Percentiles rank a stretch among this genome's conserved stretches.
These are phyloP conservation scores for Dasypogon diadema DNA, from an alignment of 2,888 invertebrate genomes.

Conservation along the genomic window DNA sequence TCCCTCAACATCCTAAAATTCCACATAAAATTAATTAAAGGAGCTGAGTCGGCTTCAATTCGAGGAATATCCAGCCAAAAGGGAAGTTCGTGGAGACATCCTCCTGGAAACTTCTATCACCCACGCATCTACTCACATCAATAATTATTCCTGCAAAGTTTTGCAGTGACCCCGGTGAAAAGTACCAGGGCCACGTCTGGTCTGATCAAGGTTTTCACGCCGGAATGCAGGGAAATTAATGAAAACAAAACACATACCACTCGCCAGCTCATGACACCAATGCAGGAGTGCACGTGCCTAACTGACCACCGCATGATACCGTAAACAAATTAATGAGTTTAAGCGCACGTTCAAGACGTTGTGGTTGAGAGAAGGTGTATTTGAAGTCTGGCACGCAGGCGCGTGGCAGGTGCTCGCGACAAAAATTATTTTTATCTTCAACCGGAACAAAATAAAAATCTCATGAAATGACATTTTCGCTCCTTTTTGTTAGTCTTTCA, in stretches of 20 bases:
- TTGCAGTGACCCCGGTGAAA: background rate
- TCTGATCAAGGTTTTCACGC: background rate
- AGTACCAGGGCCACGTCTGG: no score
- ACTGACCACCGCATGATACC: slow-evolving; percentile 40
- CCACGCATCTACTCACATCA: no score
- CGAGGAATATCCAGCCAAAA: no score
- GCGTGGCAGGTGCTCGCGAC: slow-evolving; percentile 68
- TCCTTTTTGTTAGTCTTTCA: background rate
- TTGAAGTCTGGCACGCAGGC: slow-evolving; percentile 55
- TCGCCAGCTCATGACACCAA: slow-evolving; percentile 28
- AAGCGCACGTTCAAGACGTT: slow-evolving; percentile 29
- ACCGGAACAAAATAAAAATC: slow-evolving; percentile 36
- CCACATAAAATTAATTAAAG: slow-evolving; percentile 46
- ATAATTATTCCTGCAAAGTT: background rate
- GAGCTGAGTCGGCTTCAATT: slow-evolving; percentile 8
- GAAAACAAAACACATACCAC: slow-evolving; percentile 7
- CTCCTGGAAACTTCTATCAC: slow-evolving; percentile 2
- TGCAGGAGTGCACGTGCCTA: slow-evolving; percentile 51
- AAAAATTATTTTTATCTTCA: slow-evolving; percentile 52
- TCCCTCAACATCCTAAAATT: slow-evolving; percentile 54
- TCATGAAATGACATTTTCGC: slow-evolving; percentile 13
- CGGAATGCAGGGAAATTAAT: slow-evolving; percentile 11
- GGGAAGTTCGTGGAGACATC: slow-evolving; percentile 32
- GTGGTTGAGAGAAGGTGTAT: slow-evolving; percentile 23
- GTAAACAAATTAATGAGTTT: slow-evolving; percentile 47